These are phyloP conservation scores for Myotis vivesi DNA, from an alignment of 2,797 vertebrate species.

Conservation along the genomic window DNA sequence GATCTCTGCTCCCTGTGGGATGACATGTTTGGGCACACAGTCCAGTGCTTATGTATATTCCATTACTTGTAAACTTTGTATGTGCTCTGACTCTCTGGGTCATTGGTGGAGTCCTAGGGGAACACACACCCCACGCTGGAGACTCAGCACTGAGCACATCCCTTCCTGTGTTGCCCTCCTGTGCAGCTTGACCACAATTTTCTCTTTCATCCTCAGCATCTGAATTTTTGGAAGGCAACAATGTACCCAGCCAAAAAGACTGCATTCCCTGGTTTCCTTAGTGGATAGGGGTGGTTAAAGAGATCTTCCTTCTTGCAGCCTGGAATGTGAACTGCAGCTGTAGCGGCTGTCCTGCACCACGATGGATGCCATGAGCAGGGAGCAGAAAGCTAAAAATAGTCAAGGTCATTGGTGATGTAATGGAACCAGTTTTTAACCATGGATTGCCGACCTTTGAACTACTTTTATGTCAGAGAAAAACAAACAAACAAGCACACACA, in stretches of 20 bases:
- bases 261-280: neutral
- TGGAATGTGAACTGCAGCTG: neutral
- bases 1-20: neutral
- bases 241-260: neutral
- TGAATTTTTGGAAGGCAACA: neutral
- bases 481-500: neutral
- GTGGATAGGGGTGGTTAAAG: neutral
- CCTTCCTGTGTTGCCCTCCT: neutral
- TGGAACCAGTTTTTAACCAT: neutral
- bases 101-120: neutral
- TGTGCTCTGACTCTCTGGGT: neutral
- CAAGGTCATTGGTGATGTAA: neutral
- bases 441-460: neutral
- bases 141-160: neutral
- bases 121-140: fast-evolving
- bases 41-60: neutral
- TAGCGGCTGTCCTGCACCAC: neutral
- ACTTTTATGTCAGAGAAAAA: neutral
- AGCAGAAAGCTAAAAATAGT: neutral
- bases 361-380: neutral
- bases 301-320: neutral
- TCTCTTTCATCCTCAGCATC: neutral
- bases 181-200: neutral
- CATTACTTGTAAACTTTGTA: neutral
- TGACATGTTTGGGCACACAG: neutral